A percentile compares a stretch with the other conserved stretches of the same genome.
These are phyloP conservation scores for Leptinotarsa haldemani DNA, from an alignment of 2,888 invertebrate genomes.

Conservation along the genomic window DNA sequence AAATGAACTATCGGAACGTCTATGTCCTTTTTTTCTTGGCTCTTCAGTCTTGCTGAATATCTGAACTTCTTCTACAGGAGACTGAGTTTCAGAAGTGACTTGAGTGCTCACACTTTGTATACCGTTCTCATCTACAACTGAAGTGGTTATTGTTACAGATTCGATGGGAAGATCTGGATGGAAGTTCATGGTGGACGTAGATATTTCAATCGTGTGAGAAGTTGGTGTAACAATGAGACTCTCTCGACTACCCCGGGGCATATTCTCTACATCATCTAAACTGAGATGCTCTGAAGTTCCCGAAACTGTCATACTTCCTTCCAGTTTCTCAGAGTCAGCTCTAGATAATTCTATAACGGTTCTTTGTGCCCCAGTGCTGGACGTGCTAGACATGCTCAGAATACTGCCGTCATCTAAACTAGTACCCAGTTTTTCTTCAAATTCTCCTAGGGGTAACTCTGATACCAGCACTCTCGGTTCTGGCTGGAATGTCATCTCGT, in stretches of 20 bases:
- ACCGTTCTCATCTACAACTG: constrained; percentile 66
- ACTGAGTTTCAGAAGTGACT: constrained; percentile 67
- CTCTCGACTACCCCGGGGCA: constrained; percentile 57
- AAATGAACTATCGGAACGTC: constrained; percentile 70
- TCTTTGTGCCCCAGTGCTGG: constrained; percentile 65
- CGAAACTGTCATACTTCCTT: constrained; percentile 65
- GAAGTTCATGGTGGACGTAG: constrained; percentile 62
- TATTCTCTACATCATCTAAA: constrained; percentile 61
- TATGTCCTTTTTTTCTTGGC: constrained; percentile 68
- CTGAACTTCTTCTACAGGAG: constrained; percentile 47
- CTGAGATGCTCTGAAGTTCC: constrained; percentile 66
- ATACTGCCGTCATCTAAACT: constrained; percentile 72
- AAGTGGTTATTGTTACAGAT: constrained; percentile 69
- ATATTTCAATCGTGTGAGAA: constrained; percentile 59
- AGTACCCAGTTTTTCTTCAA: constrained; percentile 69
- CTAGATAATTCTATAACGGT: constrained; percentile 66
- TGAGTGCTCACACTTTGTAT: constrained; percentile 69
- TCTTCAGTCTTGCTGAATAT: constrained; percentile 51
- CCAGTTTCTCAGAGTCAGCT: constrained; percentile 65
- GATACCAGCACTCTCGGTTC: constrained; percentile 66
- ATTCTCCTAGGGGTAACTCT: constrained; percentile 67
- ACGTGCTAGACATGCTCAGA: constrained; percentile 71
- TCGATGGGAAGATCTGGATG: constrained; percentile 59
- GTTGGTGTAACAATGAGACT: constrained; percentile 55
- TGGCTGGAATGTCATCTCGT: constrained; percentile 90